Evolutionary conservation across 1,140 invertebrate species (phyloP).

Genomic region (Chelonus insularis): DNA sequence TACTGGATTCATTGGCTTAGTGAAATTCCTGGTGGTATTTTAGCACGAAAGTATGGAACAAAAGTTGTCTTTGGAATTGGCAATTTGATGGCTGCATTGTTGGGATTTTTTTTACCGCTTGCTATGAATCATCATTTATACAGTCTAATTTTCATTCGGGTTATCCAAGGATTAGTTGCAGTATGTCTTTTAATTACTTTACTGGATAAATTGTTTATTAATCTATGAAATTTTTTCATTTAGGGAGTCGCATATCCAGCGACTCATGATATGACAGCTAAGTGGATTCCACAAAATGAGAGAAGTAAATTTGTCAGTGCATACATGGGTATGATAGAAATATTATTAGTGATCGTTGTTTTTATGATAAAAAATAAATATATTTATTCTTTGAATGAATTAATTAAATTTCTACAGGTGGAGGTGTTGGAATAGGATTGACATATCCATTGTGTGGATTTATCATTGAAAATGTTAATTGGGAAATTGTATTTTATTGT

Average conservation of each 20-base stretch:
- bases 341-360: neutral
- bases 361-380: neutral
- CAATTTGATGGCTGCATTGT: constrained; percentile 67
- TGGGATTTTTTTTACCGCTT: constrained; percentile 68
- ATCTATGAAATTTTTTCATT: constrained; percentile 22
- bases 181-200: constrained; percentile 56
- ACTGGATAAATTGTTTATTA: constrained; percentile 24
- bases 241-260: constrained; percentile 78
- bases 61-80: constrained; percentile 68
- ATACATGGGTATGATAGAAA: constrained; percentile 60
- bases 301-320: constrained; percentile 69
- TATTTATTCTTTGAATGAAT: neutral
- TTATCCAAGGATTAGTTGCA: constrained; percentile 70
- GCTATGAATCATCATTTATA: constrained; percentile 62
- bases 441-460: constrained; percentile 12
- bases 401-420: neutral
- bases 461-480: neutral
- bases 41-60: constrained; percentile 67
- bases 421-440: constrained; percentile 12
- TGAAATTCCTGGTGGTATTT: constrained; percentile 71
- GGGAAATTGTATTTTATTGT: constrained; percentile 12
- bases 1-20: constrained; percentile 70
- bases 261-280: constrained; percentile 72
- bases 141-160: constrained; percentile 65
- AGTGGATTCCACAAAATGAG: constrained; percentile 78